Evolutionary conservation across 2,888 invertebrate genomes (phyloP), one percentile per base, ranked within the genome.

Genomic region (Sipha maydis): DNA sequence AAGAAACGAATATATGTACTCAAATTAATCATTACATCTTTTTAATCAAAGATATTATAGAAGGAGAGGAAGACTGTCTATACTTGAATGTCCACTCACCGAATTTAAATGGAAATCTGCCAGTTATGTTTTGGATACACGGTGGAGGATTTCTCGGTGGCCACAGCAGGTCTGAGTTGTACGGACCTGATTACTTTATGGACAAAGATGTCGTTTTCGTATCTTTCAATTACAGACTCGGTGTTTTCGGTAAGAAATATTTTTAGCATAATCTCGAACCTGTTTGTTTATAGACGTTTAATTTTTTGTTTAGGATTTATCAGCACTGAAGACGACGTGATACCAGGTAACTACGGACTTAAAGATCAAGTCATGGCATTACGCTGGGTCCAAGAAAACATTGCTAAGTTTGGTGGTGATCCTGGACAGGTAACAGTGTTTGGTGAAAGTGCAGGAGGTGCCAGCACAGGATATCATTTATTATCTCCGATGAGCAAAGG

Each of bases 71-170:
- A 56, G 89, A 89, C 67, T 89, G 89, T 83, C 56, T 89, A 11
- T 86, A 89, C 31, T 79, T 89, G 25, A 89, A 89, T 28, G 85
- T 89, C 0, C 86, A 67, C 71, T 76, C 82, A 21, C 83, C 89
- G 34, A 78, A 78, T 14, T 0, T 67, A 8, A 76, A 56, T 9
- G 75, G 83, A n/a, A 85, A 73, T 21, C 38, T 89, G 19, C 90
- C 90, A 11, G 90, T 90, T 11, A 82, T 90, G 89, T 83, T 90
- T 41, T 89, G 86, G 78, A 90, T 89, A 19, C 83, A 90, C 54
- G 90, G 90, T 1, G 90, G 90, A 56, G 90, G 80, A 41, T 90
- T 89, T 31, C 41, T 79, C 4, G 85, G 85, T n/a, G 89, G 89
- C 19, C 67, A 89, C 41, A 67, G 90, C 11, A 71, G 82, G 4